Evolutionary conservation across 2,888 invertebrate species (phyloP).

Genomic region (Ornithoptera alexandrae): DNA sequence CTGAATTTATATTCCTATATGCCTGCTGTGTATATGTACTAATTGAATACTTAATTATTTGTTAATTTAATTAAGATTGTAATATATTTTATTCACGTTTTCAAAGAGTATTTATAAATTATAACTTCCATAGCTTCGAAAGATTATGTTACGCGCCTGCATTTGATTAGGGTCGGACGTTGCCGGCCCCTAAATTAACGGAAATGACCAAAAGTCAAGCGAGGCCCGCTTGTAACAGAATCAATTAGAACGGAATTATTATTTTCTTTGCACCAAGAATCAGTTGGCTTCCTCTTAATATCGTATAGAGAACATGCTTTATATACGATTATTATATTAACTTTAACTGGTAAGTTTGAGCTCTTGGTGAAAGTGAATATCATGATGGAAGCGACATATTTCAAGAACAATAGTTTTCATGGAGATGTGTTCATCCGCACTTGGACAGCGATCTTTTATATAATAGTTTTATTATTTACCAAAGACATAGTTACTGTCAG

Average conservation of each 20-base stretch:
- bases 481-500: too few species aligned
- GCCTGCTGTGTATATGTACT: too few species aligned
- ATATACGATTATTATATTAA: not conserved
- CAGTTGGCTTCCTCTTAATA: not conserved
- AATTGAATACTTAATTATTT: too few species aligned
- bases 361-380: too few species aligned
- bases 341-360: too few species aligned
- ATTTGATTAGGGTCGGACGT: slow-evolving; percentile 22
- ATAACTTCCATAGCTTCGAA: not conserved
- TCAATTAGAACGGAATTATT: slow-evolving; percentile 9
- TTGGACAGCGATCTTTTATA: too few species aligned
- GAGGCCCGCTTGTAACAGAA: not conserved
- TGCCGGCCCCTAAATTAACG: slow-evolving; percentile 15
- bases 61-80: not conserved
- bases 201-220: slow-evolving; percentile 11
- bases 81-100: not conserved
- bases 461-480: too few species aligned
- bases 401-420: too few species aligned
- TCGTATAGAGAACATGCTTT: not conserved
- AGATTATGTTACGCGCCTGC: slow-evolving; percentile 8
- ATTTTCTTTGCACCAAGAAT: not conserved
- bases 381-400: too few species aligned
- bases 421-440: too few species aligned
- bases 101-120: slow-evolving; percentile 1
- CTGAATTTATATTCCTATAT: too few species aligned